Conservation (phyloP, 2,113 vertebrate genomes). For the Sinocyclocheilus anshuiensis region DNA sequence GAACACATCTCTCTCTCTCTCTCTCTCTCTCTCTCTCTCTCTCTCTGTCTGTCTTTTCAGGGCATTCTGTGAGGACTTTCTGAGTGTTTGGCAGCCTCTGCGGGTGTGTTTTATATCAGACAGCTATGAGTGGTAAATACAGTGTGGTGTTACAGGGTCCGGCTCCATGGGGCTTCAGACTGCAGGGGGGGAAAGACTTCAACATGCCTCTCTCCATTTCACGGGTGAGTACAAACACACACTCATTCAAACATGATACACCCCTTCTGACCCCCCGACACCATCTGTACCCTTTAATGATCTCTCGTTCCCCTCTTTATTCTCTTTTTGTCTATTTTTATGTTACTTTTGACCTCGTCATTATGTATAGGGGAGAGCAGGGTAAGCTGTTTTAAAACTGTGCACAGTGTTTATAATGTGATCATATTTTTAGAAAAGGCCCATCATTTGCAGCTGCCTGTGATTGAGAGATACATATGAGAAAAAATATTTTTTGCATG, state of each 20-base stretch:
- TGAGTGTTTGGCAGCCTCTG: constrained; percentile 24
- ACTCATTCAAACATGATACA: background rate
- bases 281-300: constrained; percentile 29
- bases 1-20: no score
- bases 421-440: background rate
- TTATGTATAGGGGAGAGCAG: background rate
- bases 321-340: background rate
- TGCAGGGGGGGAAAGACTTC: constrained; percentile 98
- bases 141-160: constrained; percentile 86
- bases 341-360: background rate
- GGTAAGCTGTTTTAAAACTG: background rate
- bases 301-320: background rate
- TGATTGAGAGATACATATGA: background rate
- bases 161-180: constrained; percentile 96
- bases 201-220: constrained; percentile 95
- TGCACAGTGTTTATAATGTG: background rate
- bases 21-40: no score
- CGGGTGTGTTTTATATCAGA: constrained; percentile 50
- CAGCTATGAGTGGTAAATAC: constrained; percentile 92
- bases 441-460: background rate
- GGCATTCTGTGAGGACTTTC: background rate
- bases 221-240: constrained; percentile 79
- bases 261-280: constrained; percentile 10
- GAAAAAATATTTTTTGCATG: background rate
- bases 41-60: background rate